Percentiles rank a stretch among this genome's conserved stretches.
These are phyloP conservation scores for Bos javanicus DNA, from an alignment of 2,113 vertebrate species.

Conservation along the genomic window DNA sequence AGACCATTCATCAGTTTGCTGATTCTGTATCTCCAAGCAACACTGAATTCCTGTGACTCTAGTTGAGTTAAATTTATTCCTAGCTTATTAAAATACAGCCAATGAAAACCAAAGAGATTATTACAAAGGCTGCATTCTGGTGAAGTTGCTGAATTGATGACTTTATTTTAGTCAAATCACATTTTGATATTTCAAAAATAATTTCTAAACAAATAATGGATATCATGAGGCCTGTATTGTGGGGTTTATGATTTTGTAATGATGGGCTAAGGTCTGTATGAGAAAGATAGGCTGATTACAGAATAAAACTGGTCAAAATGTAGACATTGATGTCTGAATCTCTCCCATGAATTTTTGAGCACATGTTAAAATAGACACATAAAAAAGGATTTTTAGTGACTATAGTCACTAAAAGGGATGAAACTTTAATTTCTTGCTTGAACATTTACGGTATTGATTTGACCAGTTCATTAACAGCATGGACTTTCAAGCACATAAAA, in stretches of 20 bases:
- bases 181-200: slow-evolving; percentile 20
- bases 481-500: neutral
- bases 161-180: slow-evolving; percentile 50
- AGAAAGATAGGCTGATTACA: neutral
- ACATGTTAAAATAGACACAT: neutral
- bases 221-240: neutral
- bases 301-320: neutral
- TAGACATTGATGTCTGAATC: neutral
- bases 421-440: neutral
- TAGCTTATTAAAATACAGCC: slow-evolving; percentile 37
- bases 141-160: slow-evolving; percentile 24
- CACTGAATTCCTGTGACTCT: slow-evolving; percentile 36
- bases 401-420: neutral
- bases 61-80: slow-evolving; percentile 53
- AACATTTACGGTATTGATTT: neutral
- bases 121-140: neutral
- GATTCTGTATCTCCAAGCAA: slow-evolving; percentile 53
- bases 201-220: neutral
- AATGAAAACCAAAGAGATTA: slow-evolving; percentile 13
- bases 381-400: neutral
- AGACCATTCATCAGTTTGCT: slow-evolving; percentile 56
- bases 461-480: neutral
- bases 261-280: neutral
- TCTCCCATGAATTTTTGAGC: neutral
- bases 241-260: neutral